Conservation (phyloP, 2,888 invertebrate species). For the Epinotia demarniana region DNA sequence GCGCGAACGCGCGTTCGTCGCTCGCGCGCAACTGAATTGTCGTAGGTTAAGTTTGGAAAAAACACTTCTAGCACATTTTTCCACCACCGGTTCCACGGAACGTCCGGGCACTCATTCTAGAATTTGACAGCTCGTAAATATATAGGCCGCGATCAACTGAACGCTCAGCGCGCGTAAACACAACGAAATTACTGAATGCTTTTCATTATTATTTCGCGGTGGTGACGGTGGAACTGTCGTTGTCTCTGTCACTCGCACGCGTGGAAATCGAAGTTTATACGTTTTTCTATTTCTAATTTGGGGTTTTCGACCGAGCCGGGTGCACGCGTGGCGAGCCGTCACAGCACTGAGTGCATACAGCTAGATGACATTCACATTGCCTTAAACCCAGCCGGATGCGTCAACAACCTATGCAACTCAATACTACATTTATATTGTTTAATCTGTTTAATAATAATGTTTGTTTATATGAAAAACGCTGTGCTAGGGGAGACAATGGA, state of each 20-base stretch:
- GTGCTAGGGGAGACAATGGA: conserved; percentile 55
- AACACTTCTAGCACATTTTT: conserved; percentile 80
- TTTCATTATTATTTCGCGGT: conserved; percentile 83
- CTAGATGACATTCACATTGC: conserved; percentile 82
- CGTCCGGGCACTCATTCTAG: conserved; percentile 64
- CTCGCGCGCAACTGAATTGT: conserved; percentile 83
- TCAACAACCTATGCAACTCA: conserved; percentile 68
- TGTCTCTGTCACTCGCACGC: conserved; percentile 76
- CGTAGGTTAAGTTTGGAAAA: conserved; percentile 82
- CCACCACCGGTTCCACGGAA: conserved; percentile 70
- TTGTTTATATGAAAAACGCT: conserved; percentile 55
- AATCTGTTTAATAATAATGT: conserved; percentile 44
- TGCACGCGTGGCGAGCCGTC: conserved; percentile 74
- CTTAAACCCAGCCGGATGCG: conserved; percentile 79
- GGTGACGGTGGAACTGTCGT: conserved; percentile 64
- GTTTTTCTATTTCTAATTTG: conserved; percentile 53
- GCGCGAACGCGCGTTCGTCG: conserved; percentile 72
- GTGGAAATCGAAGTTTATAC: conserved; percentile 67
- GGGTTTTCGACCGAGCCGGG: conserved; percentile 47
- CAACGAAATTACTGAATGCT: conserved; percentile 83
- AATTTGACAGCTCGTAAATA: conserved; percentile 75
- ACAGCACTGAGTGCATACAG: conserved; percentile 67
- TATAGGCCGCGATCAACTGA: conserved; percentile 66
- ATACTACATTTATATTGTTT: conserved; percentile 28
- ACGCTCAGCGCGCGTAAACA: conserved; percentile 83